Conservation (phyloP, 2,888 invertebrate species). For the Sinohyriopsis cumingii region DNA sequence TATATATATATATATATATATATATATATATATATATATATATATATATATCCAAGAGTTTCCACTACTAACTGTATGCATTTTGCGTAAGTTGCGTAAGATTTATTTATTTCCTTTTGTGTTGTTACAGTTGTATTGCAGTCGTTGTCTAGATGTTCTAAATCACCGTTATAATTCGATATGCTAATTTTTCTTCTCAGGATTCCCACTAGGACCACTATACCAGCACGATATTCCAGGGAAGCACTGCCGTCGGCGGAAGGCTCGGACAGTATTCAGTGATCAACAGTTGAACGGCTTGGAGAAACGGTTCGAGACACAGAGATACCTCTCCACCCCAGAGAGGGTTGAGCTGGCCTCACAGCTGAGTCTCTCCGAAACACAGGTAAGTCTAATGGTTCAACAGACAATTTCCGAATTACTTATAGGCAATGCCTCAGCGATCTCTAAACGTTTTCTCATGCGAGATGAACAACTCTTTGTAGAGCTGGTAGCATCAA, state of each 20-base stretch:
- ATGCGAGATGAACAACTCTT: too few species aligned
- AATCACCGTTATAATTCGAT: neutral
- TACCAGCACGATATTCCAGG: constrained; percentile 78
- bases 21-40: neutral
- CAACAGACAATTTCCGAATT: neutral
- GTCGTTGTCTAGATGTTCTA: neutral
- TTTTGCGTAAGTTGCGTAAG: too few species aligned
- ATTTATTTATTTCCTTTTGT: too few species aligned
- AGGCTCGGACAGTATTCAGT: constrained; percentile 92
- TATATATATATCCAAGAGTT: too few species aligned
- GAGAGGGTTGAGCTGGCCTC: constrained; percentile 95
- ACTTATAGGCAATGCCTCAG: neutral
- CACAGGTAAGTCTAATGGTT: constrained; percentile 75
- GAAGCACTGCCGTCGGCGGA: constrained; percentile 94
- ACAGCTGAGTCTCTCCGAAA: constrained; percentile 93
- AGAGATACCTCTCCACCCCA: constrained; percentile 95
- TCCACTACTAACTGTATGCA: too few species aligned
- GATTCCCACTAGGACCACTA: constrained; percentile 65
- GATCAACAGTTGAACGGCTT: constrained; percentile 83
- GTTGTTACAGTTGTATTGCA: too few species aligned
- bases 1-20: constrained; percentile 4
- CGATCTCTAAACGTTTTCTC: too few species aligned
- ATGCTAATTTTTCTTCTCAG: constrained; percentile 25
- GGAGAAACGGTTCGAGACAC: constrained; percentile 95
- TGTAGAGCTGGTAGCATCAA: too few species aligned